Base-by-base conservation (phyloP, 2,888 invertebrate genomes). In the Gonocerus acuteangulatus region DNA sequence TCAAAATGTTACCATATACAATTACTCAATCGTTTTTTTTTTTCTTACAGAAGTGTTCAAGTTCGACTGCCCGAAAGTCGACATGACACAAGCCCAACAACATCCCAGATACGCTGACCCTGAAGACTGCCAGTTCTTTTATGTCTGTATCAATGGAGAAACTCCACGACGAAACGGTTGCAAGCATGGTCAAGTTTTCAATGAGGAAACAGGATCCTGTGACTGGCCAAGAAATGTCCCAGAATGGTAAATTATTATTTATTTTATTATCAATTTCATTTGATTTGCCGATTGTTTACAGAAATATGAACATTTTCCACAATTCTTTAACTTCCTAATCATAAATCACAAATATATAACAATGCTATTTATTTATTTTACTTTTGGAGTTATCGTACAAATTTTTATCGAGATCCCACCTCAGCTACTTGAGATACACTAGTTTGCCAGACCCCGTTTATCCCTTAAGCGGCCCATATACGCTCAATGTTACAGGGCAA, bases 91-190 rank as follows among this genome's bases (percentile, higher is more conserved):
- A 42, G 89, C 82, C 0, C 80, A 82, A 22, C 86, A 87, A 0
- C 92, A 92, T 75, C 92, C 91, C 0, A 82, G 92, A 1, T 92
- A 89, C 72, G 82, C 91, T 0, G 92, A 93, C 74, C 85, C 87
- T 13, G 87, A 88, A 16, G 91, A 93, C 73, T 93, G 93, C 69
- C 92, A 91, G 75, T 92, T 80, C 78, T 93, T 92, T 79, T 93
- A 89, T 74, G 91, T 93, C 9, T 93, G 93, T 74, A 89, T 93
- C 69, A 91, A 92, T 71, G 92, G 92, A 0, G 83, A 87, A 68
- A 82, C 84, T 0, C 91, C 93, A 0, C 79, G 93, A 18, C 80
- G 91, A 62, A 90, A 86, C 67, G 92, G 92, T 16, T 94, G 93
- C 76, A 89, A 86, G 74, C 79, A 88, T 22, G 93, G 93, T 2